Evolutionary conservation across 2,797 vertebrate genomes (phyloP).

Genomic region (Lepilemur ruficaudatus): DNA sequence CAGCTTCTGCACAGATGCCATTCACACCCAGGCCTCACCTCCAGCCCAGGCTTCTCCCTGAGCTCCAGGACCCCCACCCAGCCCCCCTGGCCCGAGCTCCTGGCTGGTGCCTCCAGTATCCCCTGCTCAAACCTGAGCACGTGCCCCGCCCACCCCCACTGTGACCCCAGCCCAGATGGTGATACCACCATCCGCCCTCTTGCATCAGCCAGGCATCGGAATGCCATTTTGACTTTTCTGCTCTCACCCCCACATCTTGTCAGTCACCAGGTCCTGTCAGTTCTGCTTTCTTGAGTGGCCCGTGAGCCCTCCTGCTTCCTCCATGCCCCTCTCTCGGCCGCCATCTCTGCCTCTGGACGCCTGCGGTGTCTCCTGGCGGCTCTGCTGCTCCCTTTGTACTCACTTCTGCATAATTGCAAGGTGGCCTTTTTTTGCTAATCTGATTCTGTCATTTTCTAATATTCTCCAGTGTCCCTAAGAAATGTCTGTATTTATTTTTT

Average conservation of each 20-base stretch:
- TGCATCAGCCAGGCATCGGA: not conserved
- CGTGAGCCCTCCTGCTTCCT: not conserved
- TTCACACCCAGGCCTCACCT: not conserved
- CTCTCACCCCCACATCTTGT: not conserved
- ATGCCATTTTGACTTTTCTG: not conserved
- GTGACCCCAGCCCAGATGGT: not conserved
- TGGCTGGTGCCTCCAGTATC: not conserved
- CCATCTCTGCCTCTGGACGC: not conserved
- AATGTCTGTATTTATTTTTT: not conserved
- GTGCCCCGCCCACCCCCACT: fast-evolving
- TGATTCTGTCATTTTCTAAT: not conserved
- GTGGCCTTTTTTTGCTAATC: not conserved
- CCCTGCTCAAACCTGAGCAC: not conserved
- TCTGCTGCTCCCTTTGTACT: not conserved
- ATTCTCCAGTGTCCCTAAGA: not conserved
- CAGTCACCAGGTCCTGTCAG: not conserved
- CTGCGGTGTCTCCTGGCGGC: not conserved
- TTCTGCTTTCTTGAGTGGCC: not conserved
- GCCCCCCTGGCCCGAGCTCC: not conserved
- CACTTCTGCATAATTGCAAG: not conserved
- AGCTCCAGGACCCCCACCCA: not conserved
- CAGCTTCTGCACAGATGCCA: not conserved
- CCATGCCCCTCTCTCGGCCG: fast-evolving
- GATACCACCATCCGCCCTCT: not conserved
- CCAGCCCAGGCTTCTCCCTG: not conserved